phyloP scores from a whole-genome alignment of 2,113 vertebrate genomes.

The Heteronetta atricapilla region DNA sequence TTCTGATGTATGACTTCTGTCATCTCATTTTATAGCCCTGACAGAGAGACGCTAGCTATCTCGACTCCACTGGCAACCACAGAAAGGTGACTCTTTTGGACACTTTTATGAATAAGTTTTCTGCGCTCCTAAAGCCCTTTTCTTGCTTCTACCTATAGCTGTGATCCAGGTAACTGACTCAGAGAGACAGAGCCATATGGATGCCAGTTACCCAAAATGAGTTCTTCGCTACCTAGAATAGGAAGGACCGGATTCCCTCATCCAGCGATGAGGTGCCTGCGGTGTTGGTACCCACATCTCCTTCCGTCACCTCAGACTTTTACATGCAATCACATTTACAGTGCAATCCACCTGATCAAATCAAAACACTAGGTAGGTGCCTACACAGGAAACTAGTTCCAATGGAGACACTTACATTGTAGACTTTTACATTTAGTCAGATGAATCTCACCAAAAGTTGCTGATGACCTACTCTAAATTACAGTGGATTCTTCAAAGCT shows the following conservation, averaged over 20 bases:
- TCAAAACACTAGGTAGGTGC: rapidly evolving
- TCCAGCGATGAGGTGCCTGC: rapidly evolving
- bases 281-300: not conserved
- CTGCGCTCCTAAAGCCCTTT: not conserved
- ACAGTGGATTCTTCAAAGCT: not conserved
- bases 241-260: not conserved
- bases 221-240: not conserved
- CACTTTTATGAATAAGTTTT: not conserved
- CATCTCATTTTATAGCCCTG: not conserved
- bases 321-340: rapidly evolving
- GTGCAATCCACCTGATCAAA: not conserved
- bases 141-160: not conserved
- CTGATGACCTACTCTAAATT: not conserved
- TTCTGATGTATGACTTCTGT: not conserved
- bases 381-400: not conserved
- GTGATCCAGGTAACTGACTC: not conserved
- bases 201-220: not conserved
- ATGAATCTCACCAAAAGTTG: not conserved
- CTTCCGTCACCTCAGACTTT: not conserved
- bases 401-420: not conserved
- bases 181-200: not conserved
- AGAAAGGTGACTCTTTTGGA: not conserved
- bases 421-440: not conserved
- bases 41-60: not conserved
- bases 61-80: not conserved